Evolutionary conservation across 2,113 vertebrate species (phyloP), one percentile per base, ranked within the genome.

Genomic region (Podarcis cretensis): DNA sequence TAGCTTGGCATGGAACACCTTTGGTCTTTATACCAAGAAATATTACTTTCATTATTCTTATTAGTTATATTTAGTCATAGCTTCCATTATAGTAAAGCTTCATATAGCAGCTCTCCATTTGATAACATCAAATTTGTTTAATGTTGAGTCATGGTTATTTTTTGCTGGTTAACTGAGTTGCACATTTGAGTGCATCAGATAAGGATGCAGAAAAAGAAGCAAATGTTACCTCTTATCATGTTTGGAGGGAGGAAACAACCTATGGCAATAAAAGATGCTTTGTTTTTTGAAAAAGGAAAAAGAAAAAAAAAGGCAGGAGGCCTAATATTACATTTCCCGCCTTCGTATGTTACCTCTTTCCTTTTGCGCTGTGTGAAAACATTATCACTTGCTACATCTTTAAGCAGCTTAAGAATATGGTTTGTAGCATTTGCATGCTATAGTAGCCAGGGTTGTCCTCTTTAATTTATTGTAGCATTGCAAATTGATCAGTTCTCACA

Each of bases 101-200:
- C 57, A 27, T 48, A 35, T 78, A 79, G n/a, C 0, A 89, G 63
- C 71, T 81, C 73, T 54, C 57, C 13, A 2, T 0, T 69, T 82
- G 90, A 82, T 35, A 90, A 23, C 0, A 87, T 27, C 16, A 89
- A 12, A 5, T 12, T 37, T 73, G 4, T 65, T 89, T 1, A 82
- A 81, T 85, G 87, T 68, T 92, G 35, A 73, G 0, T 74, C 77
- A 88, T 0, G 43, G 76, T 85, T 74, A 63, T 68, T 65, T 73
- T 59, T 6, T 80, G 86, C n/a, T 74, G 57, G 6, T 88, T 25
- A 81, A 57, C 35, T 16, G 89, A 92, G 40, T 35, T 57, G 4
- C 71, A 57, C 82, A 92, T 86, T 75, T 90, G n/a, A 81, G 16
- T 7, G 66, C 54, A 87, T 90, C 89, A 90, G 89, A 90, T 87